A percentile compares a stretch with the other conserved stretches of the same genome.
phyloP scores from a whole-genome alignment of 37 sponge, comb jelly and placozoan genomes.

The Cliona cf. orientalis region DNA sequence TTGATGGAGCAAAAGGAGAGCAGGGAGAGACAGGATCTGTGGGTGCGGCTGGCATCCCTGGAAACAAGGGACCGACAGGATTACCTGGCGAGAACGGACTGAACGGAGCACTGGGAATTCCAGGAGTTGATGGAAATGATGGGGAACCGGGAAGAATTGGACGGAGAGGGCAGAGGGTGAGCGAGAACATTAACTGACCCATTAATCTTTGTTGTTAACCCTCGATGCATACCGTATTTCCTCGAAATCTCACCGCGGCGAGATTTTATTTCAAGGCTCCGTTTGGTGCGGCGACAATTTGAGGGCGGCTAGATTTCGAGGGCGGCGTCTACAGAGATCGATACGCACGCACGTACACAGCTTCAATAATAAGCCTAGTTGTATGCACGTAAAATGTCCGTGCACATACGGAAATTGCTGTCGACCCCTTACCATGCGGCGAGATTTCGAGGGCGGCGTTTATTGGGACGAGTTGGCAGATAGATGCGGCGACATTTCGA shows the following conservation, averaged over 20 bases:
- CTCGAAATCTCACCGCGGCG: no score
- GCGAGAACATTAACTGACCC: background rate
- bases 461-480: no score
- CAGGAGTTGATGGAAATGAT: constrained; percentile 30
- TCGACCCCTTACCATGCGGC: no score
- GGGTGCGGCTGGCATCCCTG: constrained; percentile 49
- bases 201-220: background rate
- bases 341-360: no score
- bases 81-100: constrained; percentile 40
- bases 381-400: no score
- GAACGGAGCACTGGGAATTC: constrained; percentile 38
- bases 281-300: background rate
- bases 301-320: no score
- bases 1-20: constrained; percentile 49
- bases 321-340: no score
- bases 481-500: no score
- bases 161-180: constrained; percentile 46
- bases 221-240: no score
- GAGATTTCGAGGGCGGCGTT: no score
- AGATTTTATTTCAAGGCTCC: constrained; percentile 1
- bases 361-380: no score
- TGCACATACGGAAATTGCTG: no score
- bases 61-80: constrained; percentile 38
- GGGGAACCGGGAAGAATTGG: constrained; percentile 48
- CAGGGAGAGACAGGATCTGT: constrained; percentile 39